Evolutionary conservation across 1,140 invertebrate species (phyloP).

Genomic region (Saccostrea echinata): DNA sequence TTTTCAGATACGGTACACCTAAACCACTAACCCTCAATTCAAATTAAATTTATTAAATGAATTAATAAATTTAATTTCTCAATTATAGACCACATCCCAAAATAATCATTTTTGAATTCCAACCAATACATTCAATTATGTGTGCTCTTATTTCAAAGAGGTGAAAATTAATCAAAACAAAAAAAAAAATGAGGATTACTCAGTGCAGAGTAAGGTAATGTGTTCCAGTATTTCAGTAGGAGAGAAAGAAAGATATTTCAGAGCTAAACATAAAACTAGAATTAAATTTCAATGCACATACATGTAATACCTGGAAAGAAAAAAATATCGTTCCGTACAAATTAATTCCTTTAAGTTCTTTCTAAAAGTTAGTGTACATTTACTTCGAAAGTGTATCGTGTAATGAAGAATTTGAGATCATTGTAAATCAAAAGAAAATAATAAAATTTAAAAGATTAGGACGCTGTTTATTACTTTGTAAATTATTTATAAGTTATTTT

Average conservation of each 20-base stretch:
- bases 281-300: not conserved
- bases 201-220: not conserved
- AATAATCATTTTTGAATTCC: not conserved
- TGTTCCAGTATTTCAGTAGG: conserved; percentile 34
- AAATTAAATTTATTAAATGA: not conserved
- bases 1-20: not conserved
- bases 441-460: too few relatives aligned
- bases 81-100: not conserved
- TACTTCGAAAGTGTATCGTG: too few relatives aligned
- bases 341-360: too few relatives aligned
- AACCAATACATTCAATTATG: not conserved
- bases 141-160: not conserved
- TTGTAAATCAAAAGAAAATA: too few relatives aligned
- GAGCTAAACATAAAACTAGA: not conserved
- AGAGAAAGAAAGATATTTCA: not conserved
- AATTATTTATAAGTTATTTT: too few relatives aligned
- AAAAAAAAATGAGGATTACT: not conserved
- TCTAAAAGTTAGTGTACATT: too few relatives aligned
- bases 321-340: too few relatives aligned
- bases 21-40: not conserved
- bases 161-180: not conserved
- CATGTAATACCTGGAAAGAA: too few relatives aligned
- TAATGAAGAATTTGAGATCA: too few relatives aligned
- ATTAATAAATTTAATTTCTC: not conserved
- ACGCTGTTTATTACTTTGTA: too few relatives aligned